Base-by-base conservation (phyloP, 2,797 vertebrate species). In the Poeciliopsis infans region DNA sequence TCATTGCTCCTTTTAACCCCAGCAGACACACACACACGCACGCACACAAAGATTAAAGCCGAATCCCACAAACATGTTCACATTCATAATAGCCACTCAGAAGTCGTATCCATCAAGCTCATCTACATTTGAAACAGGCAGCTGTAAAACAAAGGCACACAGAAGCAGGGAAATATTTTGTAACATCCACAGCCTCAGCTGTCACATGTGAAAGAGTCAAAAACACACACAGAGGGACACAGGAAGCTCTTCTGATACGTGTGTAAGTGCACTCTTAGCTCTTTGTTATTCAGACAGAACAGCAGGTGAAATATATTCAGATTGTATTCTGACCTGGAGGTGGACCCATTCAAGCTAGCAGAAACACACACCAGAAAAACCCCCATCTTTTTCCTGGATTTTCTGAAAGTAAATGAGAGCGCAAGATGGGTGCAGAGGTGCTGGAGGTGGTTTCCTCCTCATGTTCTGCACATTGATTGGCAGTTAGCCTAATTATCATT, bases 251-350 rank as follows among this genome's bases (percentile, higher is more conserved):
- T 6, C 36, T 68, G 71, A 87, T 79, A 89, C 75, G 55, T 82
- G 76, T 80, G 82, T 59, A 88, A 84, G 91, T 55, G 75, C 77
- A 82, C 59, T 45, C 83, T 88, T 79, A 51, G 72, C 87, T 91
- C 86, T 91, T 94, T 94, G 91, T 93, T 93, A 93, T 94, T 94
- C 94, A 94, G 87, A 88, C 76, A 87, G 90, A 93, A 92, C 92
- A 88, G 86, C 84, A 88, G 79, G 92, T 86, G 81, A 89, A 93
- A 93, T 93, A 87, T 93, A 94, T 94, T 94, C 93, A 91, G 90
- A 93, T 87, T 88, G 91, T 93, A 92, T 94, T 94, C 90, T 93
- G 92, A 95, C 91, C 94, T 86, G 86, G 89, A 91, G 89, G 86
- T 91, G 86, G 88, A 91, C 81, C 76, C 84, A 87, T 78, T 88